phyloP scores from a whole-genome alignment of 2,113 vertebrate genomes.

The Conger conger region DNA sequence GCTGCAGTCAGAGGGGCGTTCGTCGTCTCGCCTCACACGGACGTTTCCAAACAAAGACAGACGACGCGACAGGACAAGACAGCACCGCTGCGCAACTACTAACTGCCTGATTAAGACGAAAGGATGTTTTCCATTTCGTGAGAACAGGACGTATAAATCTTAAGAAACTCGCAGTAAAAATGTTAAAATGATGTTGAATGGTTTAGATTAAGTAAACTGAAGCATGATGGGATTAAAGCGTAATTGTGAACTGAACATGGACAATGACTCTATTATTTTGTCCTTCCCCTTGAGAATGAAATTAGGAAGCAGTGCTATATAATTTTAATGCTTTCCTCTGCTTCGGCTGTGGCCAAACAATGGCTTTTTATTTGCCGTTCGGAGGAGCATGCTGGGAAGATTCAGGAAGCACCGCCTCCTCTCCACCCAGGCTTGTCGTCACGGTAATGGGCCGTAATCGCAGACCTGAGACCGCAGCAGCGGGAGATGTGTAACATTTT shows the following conservation, averaged over 20 bases:
- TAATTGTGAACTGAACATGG: not conserved
- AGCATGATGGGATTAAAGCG: not conserved
- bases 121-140: not conserved
- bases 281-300: not conserved
- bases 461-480: not conserved
- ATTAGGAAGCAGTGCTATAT: not conserved
- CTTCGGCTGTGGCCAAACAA: not conserved
- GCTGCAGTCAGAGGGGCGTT: conserved; percentile 7
- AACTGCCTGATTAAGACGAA: not conserved
- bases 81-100: not conserved
- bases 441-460: not conserved
- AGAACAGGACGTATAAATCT: not conserved
- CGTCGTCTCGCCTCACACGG: conserved; percentile 19
- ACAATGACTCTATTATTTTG: not conserved
- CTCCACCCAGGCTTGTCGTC: not conserved
- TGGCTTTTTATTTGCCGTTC: not conserved
- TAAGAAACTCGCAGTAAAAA: not conserved
- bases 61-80: not conserved
- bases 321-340: not conserved
- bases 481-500: conserved; percentile 4
- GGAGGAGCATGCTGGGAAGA: not conserved
- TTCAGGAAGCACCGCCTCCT: not conserved
- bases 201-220: not conserved
- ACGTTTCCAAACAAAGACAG: not conserved
- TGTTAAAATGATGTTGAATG: not conserved